These are phyloP conservation scores for Calypte anna DNA, from an alignment of 2,113 vertebrate genomes.

Conservation along the genomic window DNA sequence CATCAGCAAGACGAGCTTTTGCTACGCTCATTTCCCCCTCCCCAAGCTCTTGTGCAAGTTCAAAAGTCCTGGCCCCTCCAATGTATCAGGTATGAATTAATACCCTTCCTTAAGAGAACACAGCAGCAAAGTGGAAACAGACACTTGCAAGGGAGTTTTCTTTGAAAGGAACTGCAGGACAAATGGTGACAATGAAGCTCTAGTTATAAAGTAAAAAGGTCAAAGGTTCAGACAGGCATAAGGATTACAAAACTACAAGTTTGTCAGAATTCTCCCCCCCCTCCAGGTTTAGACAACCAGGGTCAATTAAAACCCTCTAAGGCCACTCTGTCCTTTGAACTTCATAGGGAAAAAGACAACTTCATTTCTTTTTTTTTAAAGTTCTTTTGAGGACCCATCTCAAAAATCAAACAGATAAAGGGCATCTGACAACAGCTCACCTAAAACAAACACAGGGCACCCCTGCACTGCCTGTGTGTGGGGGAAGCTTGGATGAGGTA, in stretches of 20 bases:
- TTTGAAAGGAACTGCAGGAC: slow-evolving; percentile 76
- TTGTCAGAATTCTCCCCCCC: slow-evolving; percentile 61
- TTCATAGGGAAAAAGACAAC: not conserved
- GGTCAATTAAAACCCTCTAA: slow-evolving; percentile 71
- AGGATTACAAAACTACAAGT: slow-evolving; percentile 80
- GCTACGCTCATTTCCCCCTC: slow-evolving; percentile 72
- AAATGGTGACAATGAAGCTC: slow-evolving; percentile 73
- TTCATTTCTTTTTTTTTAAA: slow-evolving; percentile 15
- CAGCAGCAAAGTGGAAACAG: slow-evolving; percentile 85
- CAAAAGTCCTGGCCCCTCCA: slow-evolving; percentile 74
- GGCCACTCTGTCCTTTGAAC: slow-evolving; percentile 65
- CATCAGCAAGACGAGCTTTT: slow-evolving; percentile 66
- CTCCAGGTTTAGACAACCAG: slow-evolving; percentile 71
- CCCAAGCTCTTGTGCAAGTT: slow-evolving; percentile 72
- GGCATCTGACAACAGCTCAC: slow-evolving; percentile 55
- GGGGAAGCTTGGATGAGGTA: slow-evolving; percentile 58
- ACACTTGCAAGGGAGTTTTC: slow-evolving; percentile 63
- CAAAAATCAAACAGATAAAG: slow-evolving; percentile 45
- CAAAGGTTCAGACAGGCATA: slow-evolving; percentile 79
- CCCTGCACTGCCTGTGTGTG: not conserved
- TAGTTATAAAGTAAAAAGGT: slow-evolving; percentile 74
- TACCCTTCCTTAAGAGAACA: slow-evolving; percentile 79
- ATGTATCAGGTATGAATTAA: slow-evolving; percentile 83
- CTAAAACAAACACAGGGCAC: slow-evolving; percentile 34
- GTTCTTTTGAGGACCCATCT: slow-evolving; percentile 66